Evolutionary conservation across 2,797 vertebrate genomes (phyloP), one percentile per base, ranked within the genome.

Genomic region (Cetoscarus ocellatus): DNA sequence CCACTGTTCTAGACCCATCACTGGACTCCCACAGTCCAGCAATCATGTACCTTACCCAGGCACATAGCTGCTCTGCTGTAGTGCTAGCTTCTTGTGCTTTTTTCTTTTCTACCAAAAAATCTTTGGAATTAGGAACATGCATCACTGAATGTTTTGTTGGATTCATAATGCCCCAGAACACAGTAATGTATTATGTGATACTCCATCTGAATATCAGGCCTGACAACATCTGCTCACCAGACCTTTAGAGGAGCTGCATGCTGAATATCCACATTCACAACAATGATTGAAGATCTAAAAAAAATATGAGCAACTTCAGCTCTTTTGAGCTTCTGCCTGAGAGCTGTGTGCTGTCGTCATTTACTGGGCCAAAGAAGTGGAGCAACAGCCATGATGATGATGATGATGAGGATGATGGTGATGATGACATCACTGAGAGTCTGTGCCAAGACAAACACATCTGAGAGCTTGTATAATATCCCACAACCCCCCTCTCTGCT

Each of bases 371-470:
- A 75, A 58, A 85, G 73, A 90, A 83, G 57, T 76, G 67, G 60
- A 88, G 78, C 83, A 83, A 60, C 61, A 40, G 73, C 55, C 53
- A 48, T 35, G 69, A 56, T 57, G 70, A 18, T 51, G 83, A 67
- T 61, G 84, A 75, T 70, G 72, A 56, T 50, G 84, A 75, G 69
- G 72, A 56, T 50, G 27, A 48, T 35, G 69, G 52, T 57, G 70
- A 18, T 51, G 75, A 77, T 86, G 90, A 88, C 85, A 82, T 92
- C 88, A 90, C 70, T 48, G 1, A 13, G 34, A 59, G 67, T 27
- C 67, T 11, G 15, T 66, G 90, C 92, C 92, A 92, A 91, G 75
- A 75, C 61, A 88, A 92, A 89, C 84, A 88, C 83, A 83, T 86
- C 72, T 73, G 70, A 88, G 78, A 68, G 80, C 79, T 87, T 14